Evolutionary conservation across 1,140 invertebrate genomes (phyloP).

Genomic region (Sitophilus oryzae): DNA sequence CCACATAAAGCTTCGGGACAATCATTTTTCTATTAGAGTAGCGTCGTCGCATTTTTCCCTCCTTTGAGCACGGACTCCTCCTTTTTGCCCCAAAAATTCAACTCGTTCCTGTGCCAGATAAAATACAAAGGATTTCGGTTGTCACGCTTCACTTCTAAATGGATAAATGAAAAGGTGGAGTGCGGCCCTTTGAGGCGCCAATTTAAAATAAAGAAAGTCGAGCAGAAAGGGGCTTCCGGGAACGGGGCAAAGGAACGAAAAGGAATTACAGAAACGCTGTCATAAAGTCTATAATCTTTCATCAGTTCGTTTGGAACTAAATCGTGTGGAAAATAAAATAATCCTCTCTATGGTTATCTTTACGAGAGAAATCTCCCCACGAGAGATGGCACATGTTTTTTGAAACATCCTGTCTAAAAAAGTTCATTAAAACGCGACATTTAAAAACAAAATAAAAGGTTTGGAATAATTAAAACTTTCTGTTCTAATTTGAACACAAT

Average conservation of each 20-base stretch:
- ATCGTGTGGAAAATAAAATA: no score
- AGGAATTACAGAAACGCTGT: neutral
- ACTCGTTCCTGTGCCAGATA: constrained; percentile 7
- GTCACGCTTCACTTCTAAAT: constrained; percentile 1
- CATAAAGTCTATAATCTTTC: no score
- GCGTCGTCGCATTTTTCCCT: neutral
- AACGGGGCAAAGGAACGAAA: neutral
- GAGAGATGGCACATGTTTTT: no score
- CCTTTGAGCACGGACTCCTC: neutral
- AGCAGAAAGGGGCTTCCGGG: neutral
- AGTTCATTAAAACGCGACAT: no score
- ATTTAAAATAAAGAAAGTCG: neutral
- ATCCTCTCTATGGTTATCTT: no score
- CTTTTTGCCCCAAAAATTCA: neutral
- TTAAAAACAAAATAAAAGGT: no score
- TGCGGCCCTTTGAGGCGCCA: neutral
- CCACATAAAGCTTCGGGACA: neutral
- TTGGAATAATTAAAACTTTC: no score
- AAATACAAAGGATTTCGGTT: constrained; percentile 9
- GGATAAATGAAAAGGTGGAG: constrained; percentile 4
- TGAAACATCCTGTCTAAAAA: no score
- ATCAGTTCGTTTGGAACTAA: no score
- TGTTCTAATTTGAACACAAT: no score
- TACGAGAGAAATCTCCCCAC: no score
- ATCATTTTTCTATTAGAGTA: constrained; percentile 1